Evolutionary conservation across 1,140 invertebrate species (phyloP).

Genomic region (Heterodera carotae): DNA sequence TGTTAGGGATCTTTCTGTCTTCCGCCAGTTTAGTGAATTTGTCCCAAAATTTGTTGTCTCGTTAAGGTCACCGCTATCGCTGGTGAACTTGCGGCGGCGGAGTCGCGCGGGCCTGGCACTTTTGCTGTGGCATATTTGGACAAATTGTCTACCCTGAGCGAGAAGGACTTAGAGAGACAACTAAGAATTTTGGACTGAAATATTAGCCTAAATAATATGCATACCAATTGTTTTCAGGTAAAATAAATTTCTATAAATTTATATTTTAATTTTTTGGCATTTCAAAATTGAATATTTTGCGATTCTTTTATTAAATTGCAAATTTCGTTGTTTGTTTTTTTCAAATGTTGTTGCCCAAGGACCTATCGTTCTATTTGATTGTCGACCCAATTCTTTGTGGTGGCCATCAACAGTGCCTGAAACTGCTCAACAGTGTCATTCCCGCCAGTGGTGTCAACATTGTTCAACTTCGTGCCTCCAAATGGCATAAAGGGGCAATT

Average conservation of each 20-base stretch:
- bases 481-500: constrained; percentile 24
- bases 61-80: neutral
- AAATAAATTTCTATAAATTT: too few relatives aligned
- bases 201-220: too few relatives aligned
- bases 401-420: neutral
- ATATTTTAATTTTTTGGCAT: too few relatives aligned
- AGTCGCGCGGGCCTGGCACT: constrained; percentile 11
- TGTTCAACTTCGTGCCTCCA: constrained; percentile 8
- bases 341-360: neutral
- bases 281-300: too few relatives aligned
- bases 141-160: neutral
- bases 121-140: constrained; percentile 23
- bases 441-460: constrained; percentile 3
- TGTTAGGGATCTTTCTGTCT: too few relatives aligned
- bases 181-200: neutral
- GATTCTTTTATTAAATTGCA: too few relatives aligned
- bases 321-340: neutral
- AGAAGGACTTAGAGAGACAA: neutral
- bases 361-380: neutral
- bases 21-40: too few relatives aligned
- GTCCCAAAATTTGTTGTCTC: neutral
- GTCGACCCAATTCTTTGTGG: constrained; percentile 6
- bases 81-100: constrained; percentile 12
- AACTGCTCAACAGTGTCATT: neutral
- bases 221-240: too few relatives aligned